Base-by-base conservation (phyloP, 2,888 invertebrate species). In the Drosophila leonis region DNA sequence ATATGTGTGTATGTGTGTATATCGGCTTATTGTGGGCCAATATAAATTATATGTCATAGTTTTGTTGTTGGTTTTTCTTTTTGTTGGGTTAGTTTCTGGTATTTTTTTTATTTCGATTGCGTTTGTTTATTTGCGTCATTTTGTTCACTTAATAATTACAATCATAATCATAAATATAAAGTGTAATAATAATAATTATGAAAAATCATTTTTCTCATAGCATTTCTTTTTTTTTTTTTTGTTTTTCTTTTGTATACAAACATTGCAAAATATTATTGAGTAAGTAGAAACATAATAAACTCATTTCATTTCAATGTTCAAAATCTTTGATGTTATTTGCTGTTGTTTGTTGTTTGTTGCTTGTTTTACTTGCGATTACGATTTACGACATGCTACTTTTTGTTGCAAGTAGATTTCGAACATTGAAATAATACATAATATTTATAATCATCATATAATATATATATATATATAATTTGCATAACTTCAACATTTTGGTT, bases 61-160 rank as follows among this genome's bases (percentile, higher is more conserved):
- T 60, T 51, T 48, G 52, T 55, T 65, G 29, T 44, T n/a, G 41
- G 24, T 18, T 18, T 10, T 0, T 18, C 4, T 41, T 18, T 24
- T 35, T 63, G 37, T 24, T 35, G 48, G 55, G 31, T 62, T 67
- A 46, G 42, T 61, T 57, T 48, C 39, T 33, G 55, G 33, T 72
- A 33, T 29, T 55, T 33, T 54, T 65, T 39, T 67, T 66, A 66
- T 56, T 56, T 66, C 33, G 56, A 56, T 69, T 81, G 78, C 65
- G 88, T 88, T 82, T 82, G 88, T 88, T 87, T 86, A 82, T 86
- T 89, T 89, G 83, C 81, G 79, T 86, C 82, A 78, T 87, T 75
- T 71, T 68, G 39, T 69, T 82, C 73, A 88, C 88, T 85, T 85
- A 49, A 87, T 87, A 85, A 72, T 80, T 82, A 76, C 64, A 78